Conservation (phyloP, 2,888 invertebrate genomes). For the Phyllotreta striolata region DNA sequence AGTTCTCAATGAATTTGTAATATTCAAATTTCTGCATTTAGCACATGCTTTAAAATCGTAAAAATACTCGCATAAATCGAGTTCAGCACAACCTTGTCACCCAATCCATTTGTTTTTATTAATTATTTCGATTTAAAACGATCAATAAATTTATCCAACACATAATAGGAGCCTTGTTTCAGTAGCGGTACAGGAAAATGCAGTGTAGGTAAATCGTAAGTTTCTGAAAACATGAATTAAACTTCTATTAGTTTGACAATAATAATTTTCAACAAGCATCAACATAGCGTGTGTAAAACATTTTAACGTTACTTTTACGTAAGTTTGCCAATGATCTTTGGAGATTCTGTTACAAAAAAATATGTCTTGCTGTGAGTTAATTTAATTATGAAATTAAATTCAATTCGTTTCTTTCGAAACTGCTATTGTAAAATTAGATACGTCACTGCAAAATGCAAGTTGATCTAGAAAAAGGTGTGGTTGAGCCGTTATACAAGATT, state of each 20-base stretch:
- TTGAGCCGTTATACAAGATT: slow-evolving; percentile 45
- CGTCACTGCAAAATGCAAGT: slow-evolving; percentile 24
- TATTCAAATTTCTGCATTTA: slow-evolving; percentile 6
- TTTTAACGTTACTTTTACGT: too few species aligned
- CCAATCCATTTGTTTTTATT: slow-evolving; percentile 1
- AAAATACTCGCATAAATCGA: slow-evolving; percentile 1
- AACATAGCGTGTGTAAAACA: too few species aligned
- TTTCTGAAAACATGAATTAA: too few species aligned
- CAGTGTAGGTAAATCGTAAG: too few species aligned
- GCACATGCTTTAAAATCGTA: neutral
- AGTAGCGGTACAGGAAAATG: neutral
- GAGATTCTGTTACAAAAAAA: too few species aligned
- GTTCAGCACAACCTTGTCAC: slow-evolving; percentile 10
- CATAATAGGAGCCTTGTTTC: neutral
- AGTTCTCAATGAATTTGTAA: slow-evolving; percentile 1
- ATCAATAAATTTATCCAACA: neutral
- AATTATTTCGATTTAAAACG: slow-evolving; percentile 2
- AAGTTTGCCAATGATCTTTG: neutral
- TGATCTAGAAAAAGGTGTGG: slow-evolving; percentile 41
- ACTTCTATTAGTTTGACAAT: too few species aligned
- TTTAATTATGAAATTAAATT: too few species aligned
- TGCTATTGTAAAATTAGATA: slow-evolving; percentile 2
- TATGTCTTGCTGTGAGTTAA: too few species aligned
- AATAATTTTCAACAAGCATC: too few species aligned
- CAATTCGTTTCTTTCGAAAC: neutral